Conservation (phyloP, 2,113 vertebrate genomes). For the Percopsis transmontana region DNA sequence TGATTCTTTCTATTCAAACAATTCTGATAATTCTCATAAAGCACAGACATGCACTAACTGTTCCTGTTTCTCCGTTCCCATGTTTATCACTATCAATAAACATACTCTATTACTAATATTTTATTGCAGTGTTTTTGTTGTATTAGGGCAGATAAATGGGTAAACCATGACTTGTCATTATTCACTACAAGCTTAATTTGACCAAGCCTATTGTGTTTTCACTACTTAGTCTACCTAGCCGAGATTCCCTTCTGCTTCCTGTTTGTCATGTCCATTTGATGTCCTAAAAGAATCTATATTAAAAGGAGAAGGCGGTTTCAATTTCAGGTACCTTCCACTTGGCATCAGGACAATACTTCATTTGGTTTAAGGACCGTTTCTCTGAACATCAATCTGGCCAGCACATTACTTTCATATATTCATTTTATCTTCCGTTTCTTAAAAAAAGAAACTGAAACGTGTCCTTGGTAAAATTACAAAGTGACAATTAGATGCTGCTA, state of each 20-base stretch:
- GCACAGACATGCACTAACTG: neutral
- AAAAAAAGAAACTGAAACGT: slow-evolving; percentile 17
- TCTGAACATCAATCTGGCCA: too few relatives aligned
- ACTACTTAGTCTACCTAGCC: too few relatives aligned
- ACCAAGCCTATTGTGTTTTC: too few relatives aligned
- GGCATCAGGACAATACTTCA: too few relatives aligned
- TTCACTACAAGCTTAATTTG: neutral
- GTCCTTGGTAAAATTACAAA: too few relatives aligned
- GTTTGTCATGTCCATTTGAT: too few relatives aligned
- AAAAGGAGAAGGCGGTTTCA: too few relatives aligned
- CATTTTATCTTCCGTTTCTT: neutral
- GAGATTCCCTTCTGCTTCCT: neutral
- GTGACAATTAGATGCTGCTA: too few relatives aligned
- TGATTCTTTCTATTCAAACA: slow-evolving; percentile 43
- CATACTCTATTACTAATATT: neutral
- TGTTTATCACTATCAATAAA: neutral
- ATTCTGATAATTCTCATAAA: slow-evolving; percentile 45
- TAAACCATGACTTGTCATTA: neutral
- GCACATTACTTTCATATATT: neutral
- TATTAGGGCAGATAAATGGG: neutral
- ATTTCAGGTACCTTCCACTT: too few relatives aligned
- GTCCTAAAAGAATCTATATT: too few relatives aligned
- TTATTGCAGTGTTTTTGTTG: neutral
- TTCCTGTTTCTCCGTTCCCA: neutral
- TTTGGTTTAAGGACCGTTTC: too few relatives aligned